A percentile compares a stretch with the other conserved stretches of the same genome.
Evolutionary conservation across 1,140 invertebrate species (phyloP).

Genomic region (Ruditapes philippinarum): DNA sequence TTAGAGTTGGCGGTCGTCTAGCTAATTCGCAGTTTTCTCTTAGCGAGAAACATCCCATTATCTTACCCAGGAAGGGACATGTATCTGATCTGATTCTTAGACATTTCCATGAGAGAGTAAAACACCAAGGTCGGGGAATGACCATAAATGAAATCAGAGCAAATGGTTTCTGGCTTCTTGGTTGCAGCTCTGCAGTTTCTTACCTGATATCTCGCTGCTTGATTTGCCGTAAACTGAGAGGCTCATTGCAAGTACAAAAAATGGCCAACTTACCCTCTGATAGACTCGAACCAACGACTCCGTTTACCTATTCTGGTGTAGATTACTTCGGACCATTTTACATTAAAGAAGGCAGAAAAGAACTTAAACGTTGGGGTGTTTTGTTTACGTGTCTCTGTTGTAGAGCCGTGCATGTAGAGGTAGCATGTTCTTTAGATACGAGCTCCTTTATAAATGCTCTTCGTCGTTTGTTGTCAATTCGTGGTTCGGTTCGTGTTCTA

Average conservation of each 20-base stretch:
- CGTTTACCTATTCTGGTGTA: constrained; percentile 64
- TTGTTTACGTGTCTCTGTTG: constrained; percentile 71
- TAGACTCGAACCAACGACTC: constrained; percentile 38
- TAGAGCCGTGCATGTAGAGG: constrained; percentile 74
- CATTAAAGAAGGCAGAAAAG: constrained; percentile 59
- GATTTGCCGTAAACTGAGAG: constrained; percentile 60
- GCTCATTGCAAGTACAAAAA: constrained; percentile 24
- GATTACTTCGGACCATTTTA: constrained; percentile 68
- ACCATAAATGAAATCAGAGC: constrained; percentile 30
- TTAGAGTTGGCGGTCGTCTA: constrained; percentile 53
- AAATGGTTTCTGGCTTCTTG: constrained; percentile 45
- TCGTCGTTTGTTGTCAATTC: constrained; percentile 59
- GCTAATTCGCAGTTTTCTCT: not conserved
- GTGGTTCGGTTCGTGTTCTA: constrained; percentile 47
- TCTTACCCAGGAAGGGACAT: constrained; percentile 41
- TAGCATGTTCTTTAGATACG: constrained; percentile 40
- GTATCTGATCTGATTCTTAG: constrained; percentile 28
- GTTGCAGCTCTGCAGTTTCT: constrained; percentile 33
- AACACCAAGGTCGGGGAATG: constrained; percentile 57
- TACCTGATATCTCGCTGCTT: not conserved
- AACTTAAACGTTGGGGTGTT: constrained; percentile 62
- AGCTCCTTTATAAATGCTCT: constrained; percentile 68
- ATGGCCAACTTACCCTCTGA: constrained; percentile 70
- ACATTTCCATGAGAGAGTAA: constrained; percentile 46
- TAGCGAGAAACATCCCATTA: constrained; percentile 39